These are phyloP conservation scores for Spheniscus humboldti DNA, from an alignment of 2,797 vertebrate species.

Conservation along the genomic window DNA sequence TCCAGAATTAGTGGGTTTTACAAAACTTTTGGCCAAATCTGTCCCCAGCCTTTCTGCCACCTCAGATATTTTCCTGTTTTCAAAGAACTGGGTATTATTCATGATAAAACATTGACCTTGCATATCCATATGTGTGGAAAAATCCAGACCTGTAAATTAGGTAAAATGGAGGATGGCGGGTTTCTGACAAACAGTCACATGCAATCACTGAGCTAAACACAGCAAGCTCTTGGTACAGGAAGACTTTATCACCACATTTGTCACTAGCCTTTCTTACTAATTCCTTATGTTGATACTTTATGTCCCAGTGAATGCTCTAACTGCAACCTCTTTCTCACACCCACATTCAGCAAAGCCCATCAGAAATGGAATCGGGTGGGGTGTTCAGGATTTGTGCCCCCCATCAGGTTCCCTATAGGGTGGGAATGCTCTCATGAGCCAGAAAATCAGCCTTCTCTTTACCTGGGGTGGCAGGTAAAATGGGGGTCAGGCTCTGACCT, in stretches of 20 bases:
- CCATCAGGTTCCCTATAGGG: background rate
- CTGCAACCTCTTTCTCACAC: background rate
- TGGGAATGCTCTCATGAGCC: rapidly evolving
- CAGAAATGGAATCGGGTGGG: background rate
- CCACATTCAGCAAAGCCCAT: background rate
- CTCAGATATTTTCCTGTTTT: background rate
- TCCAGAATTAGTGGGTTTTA: background rate
- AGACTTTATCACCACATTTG: background rate
- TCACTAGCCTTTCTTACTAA: background rate
- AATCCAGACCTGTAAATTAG: background rate
- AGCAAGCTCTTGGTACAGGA: background rate
- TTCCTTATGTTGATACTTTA: background rate
- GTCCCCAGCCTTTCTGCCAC: background rate
- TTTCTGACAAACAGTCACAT: background rate
- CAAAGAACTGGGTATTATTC: background rate
- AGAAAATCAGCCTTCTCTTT: background rate
- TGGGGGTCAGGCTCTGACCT: background rate
- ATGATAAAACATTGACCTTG: background rate
- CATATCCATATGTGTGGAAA: background rate
- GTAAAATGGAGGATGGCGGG: background rate
- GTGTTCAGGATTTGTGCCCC: background rate
- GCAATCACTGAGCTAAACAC: background rate
- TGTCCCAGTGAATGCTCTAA: background rate
- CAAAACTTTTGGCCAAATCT: background rate
- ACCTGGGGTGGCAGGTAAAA: background rate